Base-by-base conservation (phyloP, 2,888 invertebrate species). In the Adineta ricciae region DNA sequence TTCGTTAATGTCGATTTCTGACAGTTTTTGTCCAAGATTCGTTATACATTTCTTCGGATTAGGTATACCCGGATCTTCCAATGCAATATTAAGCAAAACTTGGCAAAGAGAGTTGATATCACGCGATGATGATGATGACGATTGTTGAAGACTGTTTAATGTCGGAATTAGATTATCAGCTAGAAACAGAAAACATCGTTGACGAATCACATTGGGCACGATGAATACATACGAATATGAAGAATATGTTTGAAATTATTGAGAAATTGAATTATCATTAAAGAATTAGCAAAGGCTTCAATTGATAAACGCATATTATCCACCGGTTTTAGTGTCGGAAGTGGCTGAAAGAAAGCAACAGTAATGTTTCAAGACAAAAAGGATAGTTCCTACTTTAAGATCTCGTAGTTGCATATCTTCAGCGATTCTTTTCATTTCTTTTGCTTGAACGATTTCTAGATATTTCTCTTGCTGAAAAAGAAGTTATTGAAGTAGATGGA, bases 1-100 rank as follows among this genome's bases (percentile, higher is more conserved):
- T 86, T 95, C 95, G 0, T 95, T 96, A 84, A 97, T 94, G 86
- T 96, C 96, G 87, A 96, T 94, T 86, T 92, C 91, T 36, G 89
- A 88, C 84, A 97, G 92, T 87, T 95, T 95, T 91, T 97, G 96
- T n/a, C 83, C 41, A 32, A 85, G 46, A 83, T 32, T 83, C 24
- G 32, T 41, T 36, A 83, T 46, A 64, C 83, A 72, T n/a, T 83
- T 52, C 24, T 84, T 56, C 0, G 83, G 83, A 83, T 83, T 46
- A 49, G 46, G 32, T n/a, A 52, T 84, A 21, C 32, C 36, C 2
- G 41, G 52, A 46, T 85, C 72, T 32, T 85, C 32, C 32, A 84
- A 38, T 56, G 82, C 32, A 41, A 84, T 84, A 50, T 46, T 85
- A 32, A 85, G 38, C 49, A 85, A 46, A 2, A 85, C 46, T 82